These are phyloP conservation scores for Alfaro cultratus DNA, from an alignment of 2,797 vertebrate genomes.

Conservation along the genomic window DNA sequence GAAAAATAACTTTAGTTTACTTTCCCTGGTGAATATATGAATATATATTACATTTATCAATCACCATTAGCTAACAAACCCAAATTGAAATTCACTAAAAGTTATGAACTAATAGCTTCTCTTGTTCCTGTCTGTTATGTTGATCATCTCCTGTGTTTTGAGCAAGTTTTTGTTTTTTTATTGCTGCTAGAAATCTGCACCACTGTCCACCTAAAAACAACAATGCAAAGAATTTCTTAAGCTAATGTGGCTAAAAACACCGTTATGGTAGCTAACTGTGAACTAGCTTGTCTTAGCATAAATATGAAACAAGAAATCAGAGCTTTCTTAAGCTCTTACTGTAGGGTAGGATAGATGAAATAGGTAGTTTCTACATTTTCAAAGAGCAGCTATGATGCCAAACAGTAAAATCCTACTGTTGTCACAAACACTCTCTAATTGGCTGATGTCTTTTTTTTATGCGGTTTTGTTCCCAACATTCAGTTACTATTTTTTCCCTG, in stretches of 20 bases:
- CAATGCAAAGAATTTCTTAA: background rate
- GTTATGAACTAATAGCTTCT: too few species aligned
- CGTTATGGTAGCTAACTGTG: background rate
- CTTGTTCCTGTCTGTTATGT: background rate
- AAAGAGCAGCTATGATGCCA: background rate
- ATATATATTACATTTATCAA: too few species aligned
- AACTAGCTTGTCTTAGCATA: background rate
- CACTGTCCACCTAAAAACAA: background rate
- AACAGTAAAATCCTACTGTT: background rate
- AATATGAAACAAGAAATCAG: background rate
- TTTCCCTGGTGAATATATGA: too few species aligned
- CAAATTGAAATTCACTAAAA: too few species aligned
- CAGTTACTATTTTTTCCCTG: background rate
- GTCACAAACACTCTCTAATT: constrained; percentile 7
- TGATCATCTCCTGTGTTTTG: background rate
- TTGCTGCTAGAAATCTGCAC: too few species aligned
- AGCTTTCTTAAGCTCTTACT: background rate
- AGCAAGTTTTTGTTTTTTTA: too few species aligned
- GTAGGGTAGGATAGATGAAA: background rate
- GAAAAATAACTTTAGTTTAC: too few species aligned
- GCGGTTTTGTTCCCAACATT: background rate
- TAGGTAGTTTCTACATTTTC: background rate
- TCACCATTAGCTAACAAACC: too few species aligned
- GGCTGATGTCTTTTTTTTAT: constrained; percentile 13
- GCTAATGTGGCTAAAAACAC: background rate